Percentiles rank a stretch among this genome's conserved stretches.
These are phyloP conservation scores for Chaenogobius annularis DNA, from an alignment of 2,113 vertebrate genomes.

Conservation along the genomic window DNA sequence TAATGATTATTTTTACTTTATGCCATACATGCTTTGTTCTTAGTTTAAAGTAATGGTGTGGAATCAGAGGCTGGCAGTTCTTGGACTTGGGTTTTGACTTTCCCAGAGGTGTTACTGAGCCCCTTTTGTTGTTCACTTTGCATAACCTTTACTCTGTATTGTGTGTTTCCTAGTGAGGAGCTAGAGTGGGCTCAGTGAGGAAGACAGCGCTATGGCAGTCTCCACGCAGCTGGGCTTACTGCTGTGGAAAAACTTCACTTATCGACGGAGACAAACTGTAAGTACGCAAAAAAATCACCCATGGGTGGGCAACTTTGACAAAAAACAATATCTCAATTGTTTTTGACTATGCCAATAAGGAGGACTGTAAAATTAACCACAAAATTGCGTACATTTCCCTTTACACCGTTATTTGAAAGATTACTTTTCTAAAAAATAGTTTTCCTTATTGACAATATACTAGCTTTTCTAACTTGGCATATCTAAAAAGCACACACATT, in stretches of 20 bases:
- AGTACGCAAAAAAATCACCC: constrained; percentile 57
- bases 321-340: not conserved
- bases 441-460: not conserved
- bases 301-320: not conserved
- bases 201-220: constrained; percentile 83
- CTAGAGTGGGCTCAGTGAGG: constrained; percentile 65
- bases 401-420: not conserved
- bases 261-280: constrained; percentile 92
- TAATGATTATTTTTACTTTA: not conserved
- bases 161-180: constrained; percentile 78
- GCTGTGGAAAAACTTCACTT: constrained; percentile 98
- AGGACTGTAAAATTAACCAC: too few relatives aligned
- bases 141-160: constrained; percentile 24
- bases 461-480: not conserved
- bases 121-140: not conserved
- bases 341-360: not conserved
- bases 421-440: not conserved
- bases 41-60: not conserved
- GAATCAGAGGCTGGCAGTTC: not conserved
- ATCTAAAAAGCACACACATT: too few relatives aligned
- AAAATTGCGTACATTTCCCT: not conserved
- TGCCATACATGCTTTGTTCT: not conserved
- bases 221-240: constrained; percentile 92
- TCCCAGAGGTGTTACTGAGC: not conserved
- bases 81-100: not conserved